A percentile compares a stretch with the other conserved stretches of the same genome.
Conservation (phyloP, 2,113 vertebrate species). For the Albula glossodonta region DNA sequence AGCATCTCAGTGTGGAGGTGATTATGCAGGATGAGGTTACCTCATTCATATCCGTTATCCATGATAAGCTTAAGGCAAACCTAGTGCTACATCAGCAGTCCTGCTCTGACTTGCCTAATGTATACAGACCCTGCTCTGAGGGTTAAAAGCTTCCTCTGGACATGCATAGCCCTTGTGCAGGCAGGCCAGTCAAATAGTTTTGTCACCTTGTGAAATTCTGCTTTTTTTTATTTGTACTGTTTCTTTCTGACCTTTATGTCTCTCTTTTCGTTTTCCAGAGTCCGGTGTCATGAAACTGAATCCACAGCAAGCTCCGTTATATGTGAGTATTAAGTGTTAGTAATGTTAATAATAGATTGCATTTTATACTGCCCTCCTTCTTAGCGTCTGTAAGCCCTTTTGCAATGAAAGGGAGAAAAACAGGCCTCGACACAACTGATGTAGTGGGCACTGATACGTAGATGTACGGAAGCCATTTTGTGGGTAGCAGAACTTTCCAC, state of each 20-base stretch:
- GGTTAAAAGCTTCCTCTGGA: not conserved
- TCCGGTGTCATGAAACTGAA: constrained; percentile 88
- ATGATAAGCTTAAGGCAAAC: not conserved
- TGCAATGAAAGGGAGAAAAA: too few species aligned
- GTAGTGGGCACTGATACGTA: not conserved
- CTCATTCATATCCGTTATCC: not conserved
- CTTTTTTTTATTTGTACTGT: not conserved
- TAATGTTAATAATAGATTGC: not conserved
- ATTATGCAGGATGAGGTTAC: not conserved
- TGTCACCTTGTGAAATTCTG: not conserved
- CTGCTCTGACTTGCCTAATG: too few species aligned
- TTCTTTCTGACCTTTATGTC: not conserved
- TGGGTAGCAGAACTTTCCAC: not conserved
- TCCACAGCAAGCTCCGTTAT: constrained; percentile 85
- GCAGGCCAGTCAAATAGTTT: not conserved
- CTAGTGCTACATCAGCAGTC: not conserved
- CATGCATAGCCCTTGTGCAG: not conserved
- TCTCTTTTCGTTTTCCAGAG: constrained; percentile 60
- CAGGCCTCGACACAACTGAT: not conserved
- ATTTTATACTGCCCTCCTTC: not conserved
- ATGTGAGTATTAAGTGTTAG: constrained; percentile 75
- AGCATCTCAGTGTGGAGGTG: not conserved
- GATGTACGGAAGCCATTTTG: not conserved
- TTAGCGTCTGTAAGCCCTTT: not conserved
- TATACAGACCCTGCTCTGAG: not conserved